Evolutionary conservation across 2,888 invertebrate genomes (phyloP).

Genomic region (Cosmia trapezina): DNA sequence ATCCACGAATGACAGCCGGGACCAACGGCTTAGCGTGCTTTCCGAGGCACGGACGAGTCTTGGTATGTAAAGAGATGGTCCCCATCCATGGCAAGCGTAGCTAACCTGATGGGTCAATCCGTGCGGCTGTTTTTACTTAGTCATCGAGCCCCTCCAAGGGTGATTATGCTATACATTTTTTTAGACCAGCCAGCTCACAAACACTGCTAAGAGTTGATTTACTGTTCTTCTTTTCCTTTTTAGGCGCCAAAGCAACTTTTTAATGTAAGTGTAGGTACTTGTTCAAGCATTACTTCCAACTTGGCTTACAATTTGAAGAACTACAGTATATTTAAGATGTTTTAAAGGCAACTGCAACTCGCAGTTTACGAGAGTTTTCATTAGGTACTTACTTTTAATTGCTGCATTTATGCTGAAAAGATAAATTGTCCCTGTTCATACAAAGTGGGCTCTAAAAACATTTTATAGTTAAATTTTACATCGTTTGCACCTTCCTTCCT

Average conservation of each 20-base stretch:
- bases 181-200: background rate
- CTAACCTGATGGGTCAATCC: no score
- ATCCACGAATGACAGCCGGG: no score
- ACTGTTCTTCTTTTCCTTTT: background rate
- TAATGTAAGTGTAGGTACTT: slow-evolving; percentile 19
- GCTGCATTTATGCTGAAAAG: slow-evolving; percentile 16
- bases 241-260: slow-evolving; percentile 33
- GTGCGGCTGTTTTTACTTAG: no score
- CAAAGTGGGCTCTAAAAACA: slow-evolving; percentile 8
- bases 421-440: slow-evolving; percentile 36
- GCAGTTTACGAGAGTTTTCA: slow-evolving; percentile 9
- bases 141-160: no score
- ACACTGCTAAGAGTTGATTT: background rate
- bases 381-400: slow-evolving; percentile 38
- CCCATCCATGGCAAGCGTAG: no score
- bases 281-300: slow-evolving; percentile 36
- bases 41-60: no score
- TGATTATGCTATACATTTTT: background rate
- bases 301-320: slow-evolving; percentile 44
- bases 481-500: slow-evolving; percentile 16
- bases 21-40: no score
- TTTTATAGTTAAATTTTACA: slow-evolving; percentile 1
- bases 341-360: slow-evolving; percentile 23
- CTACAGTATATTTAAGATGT: slow-evolving; percentile 45
- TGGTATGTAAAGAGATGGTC: no score